Percentiles rank a stretch among this genome's conserved stretches.
Evolutionary conservation across 1,140 invertebrate genomes (phyloP).

Genomic region (Temnothorax longispinosus): DNA sequence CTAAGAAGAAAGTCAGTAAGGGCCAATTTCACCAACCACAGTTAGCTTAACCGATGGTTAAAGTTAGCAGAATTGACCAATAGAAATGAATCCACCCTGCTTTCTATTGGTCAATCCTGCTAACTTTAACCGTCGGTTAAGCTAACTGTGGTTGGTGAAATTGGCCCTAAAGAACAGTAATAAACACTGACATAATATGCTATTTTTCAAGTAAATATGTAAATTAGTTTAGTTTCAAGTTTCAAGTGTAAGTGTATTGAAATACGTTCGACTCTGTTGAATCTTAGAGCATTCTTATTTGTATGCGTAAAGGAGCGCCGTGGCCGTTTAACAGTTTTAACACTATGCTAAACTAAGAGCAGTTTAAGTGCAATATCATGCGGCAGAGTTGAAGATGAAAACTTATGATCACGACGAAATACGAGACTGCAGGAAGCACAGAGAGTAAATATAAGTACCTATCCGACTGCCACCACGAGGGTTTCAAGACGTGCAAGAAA

Average conservation of each 20-base stretch:
- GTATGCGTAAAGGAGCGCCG: too few species aligned
- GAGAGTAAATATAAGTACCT: neutral
- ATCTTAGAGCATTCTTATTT: neutral
- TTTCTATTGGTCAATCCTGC: too few species aligned
- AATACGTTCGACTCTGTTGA: conserved; percentile 17
- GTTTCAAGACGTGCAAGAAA: neutral
- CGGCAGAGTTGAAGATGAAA: neutral
- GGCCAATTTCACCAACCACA: too few species aligned
- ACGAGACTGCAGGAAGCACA: neutral
- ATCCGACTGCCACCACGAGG: neutral
- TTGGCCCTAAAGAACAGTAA: too few species aligned
- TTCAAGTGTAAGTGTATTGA: neutral
- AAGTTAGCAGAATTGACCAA: too few species aligned
- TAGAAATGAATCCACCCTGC: too few species aligned
- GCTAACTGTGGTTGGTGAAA: too few species aligned
- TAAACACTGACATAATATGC: neutral
- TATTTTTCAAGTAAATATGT: neutral
- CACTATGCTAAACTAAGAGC: too few species aligned
- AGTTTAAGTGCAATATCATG: neutral
- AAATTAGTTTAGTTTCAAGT: neutral
- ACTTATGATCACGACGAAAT: conserved; percentile 39
- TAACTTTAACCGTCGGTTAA: too few species aligned
- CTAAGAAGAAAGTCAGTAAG: too few species aligned
- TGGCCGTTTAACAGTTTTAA: too few species aligned
- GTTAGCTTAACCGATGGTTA: too few species aligned